phyloP scores from a whole-genome alignment of 2,113 vertebrate genomes.

The Zeus faber region DNA sequence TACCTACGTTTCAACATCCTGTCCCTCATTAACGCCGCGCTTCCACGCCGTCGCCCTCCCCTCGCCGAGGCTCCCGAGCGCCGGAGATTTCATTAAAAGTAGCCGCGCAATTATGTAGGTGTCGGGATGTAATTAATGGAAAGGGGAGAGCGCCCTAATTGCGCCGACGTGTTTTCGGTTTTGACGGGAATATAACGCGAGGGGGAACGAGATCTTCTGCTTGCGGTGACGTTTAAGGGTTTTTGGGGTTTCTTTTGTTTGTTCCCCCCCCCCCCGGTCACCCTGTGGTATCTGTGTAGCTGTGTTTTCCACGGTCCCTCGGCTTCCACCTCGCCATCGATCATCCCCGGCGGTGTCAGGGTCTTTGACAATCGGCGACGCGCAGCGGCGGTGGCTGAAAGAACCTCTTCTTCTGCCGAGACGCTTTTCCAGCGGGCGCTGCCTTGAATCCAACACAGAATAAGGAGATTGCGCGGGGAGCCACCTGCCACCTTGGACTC shows the following conservation, averaged over 20 bases:
- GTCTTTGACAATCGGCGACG: too few relatives aligned
- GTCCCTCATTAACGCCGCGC: conserved; percentile 11
- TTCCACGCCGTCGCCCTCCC: conserved; percentile 71
- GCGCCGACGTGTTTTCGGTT: conserved; percentile 73
- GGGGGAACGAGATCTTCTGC: conserved; percentile 14
- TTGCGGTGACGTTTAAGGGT: too few relatives aligned
- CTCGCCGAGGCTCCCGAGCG: conserved; percentile 66
- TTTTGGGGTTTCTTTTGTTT: too few relatives aligned
- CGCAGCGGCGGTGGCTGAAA: too few relatives aligned
- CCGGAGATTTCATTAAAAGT: conserved; percentile 81
- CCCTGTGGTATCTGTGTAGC: conserved; percentile 27
- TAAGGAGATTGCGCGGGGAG: too few relatives aligned
- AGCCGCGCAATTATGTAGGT: conserved; percentile 84
- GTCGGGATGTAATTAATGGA: conserved; percentile 85
- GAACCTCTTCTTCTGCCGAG: too few relatives aligned
- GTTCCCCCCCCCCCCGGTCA: too few relatives aligned
- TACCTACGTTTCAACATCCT: conserved; percentile 72
- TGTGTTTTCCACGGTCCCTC: conserved; percentile 33
- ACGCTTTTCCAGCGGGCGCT: too few relatives aligned
- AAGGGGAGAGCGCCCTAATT: conserved; percentile 72
- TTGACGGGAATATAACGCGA: conserved; percentile 28
- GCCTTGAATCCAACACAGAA: too few relatives aligned
- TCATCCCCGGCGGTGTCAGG: conserved; percentile 54
- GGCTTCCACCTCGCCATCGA: conserved; percentile 50
- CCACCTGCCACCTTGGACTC: too few relatives aligned